These are phyloP conservation scores for Steinernema scapterisci DNA, from an alignment of 2,888 invertebrate species.

Conservation along the genomic window DNA sequence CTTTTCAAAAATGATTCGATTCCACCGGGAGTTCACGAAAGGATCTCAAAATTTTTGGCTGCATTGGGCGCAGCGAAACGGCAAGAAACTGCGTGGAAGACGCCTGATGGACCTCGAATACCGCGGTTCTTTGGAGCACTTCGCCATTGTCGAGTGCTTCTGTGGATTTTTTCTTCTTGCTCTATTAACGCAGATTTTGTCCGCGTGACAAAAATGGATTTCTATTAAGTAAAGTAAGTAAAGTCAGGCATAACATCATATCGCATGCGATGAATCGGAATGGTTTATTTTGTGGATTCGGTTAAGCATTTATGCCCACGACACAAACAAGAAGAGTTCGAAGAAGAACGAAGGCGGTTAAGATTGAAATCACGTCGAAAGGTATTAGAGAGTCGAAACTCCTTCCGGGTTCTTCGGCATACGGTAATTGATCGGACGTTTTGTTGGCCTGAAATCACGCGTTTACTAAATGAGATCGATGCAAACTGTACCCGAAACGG, in stretches of 20 bases:
- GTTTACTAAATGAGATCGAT: neutral
- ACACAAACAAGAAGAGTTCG: too few species aligned
- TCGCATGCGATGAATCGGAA: too few species aligned
- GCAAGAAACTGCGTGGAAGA: constrained; percentile 42
- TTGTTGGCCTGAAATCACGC: neutral
- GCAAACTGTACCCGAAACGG: neutral
- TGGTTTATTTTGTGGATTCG: too few species aligned
- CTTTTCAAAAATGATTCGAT: constrained; percentile 49
- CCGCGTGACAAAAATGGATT: neutral
- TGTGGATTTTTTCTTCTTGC: neutral
- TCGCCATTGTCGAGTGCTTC: constrained; percentile 11
- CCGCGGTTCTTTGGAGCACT: constrained; percentile 47
- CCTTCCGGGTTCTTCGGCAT: neutral
- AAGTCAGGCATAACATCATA: too few species aligned
- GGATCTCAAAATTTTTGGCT: constrained; percentile 58
- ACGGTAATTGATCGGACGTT: neutral
- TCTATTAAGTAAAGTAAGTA: too few species aligned
- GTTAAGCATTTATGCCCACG: too few species aligned
- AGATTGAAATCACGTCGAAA: too few species aligned
- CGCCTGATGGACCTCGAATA: constrained; percentile 43
- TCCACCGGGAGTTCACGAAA: constrained; percentile 45
- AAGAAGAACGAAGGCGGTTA: neutral
- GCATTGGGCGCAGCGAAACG: constrained; percentile 53
- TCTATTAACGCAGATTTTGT: neutral
- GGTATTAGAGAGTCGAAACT: neutral